Evolutionary conservation across 2,113 vertebrate species (phyloP).

Genomic region (Sterrhoptilus dennistouni): DNA sequence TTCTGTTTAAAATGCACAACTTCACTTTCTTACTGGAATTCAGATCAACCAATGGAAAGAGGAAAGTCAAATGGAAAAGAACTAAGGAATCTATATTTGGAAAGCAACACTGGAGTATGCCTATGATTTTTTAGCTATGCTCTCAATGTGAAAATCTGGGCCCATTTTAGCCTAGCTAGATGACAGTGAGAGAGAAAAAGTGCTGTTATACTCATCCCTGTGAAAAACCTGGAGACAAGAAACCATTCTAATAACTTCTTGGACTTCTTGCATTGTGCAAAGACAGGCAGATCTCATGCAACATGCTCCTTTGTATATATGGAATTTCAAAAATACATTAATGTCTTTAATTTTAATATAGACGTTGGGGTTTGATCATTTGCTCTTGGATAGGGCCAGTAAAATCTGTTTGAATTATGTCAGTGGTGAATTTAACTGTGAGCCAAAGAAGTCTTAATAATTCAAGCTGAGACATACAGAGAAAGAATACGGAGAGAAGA

Average conservation of each 20-base stretch:
- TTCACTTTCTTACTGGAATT: background rate
- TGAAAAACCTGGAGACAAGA: background rate
- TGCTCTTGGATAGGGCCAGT: background rate
- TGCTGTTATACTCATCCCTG: background rate
- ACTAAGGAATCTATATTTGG: background rate
- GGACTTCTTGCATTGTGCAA: background rate
- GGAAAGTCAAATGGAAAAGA: background rate
- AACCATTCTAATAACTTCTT: background rate
- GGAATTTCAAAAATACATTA: background rate
- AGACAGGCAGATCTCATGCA: background rate
- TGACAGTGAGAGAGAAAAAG: background rate
- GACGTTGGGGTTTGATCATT: background rate
- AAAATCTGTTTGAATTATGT: background rate
- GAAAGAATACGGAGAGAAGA: background rate
- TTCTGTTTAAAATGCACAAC: background rate
- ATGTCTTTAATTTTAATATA: background rate
- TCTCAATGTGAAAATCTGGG: background rate
- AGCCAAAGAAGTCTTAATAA: background rate
- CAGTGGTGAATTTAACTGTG: background rate
- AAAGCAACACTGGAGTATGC: background rate
- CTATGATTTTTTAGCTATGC: background rate
- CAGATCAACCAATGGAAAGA: background rate
- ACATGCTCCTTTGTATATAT: background rate
- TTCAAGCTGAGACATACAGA: background rate
- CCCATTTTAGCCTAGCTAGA: background rate